phyloP scores from a whole-genome alignment of 1,140 invertebrate species.

The Drosophila littoralis region DNA sequence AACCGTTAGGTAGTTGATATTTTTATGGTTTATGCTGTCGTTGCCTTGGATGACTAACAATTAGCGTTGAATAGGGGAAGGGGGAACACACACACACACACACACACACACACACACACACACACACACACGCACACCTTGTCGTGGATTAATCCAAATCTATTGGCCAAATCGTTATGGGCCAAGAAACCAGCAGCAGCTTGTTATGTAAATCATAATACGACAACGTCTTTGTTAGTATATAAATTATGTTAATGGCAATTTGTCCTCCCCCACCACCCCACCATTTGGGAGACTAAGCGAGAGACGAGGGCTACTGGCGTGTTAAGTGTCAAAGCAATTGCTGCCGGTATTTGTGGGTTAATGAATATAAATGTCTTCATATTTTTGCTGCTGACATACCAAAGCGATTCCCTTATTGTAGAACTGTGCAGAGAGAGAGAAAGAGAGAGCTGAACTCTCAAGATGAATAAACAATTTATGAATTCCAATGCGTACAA shows the following conservation, averaged over 20 bases:
- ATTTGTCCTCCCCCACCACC: constrained; percentile 38
- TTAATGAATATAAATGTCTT: constrained; percentile 72
- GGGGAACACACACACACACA: neutral
- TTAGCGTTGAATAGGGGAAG: constrained; percentile 40
- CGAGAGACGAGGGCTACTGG: too few relatives aligned
- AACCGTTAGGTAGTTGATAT: constrained; percentile 26
- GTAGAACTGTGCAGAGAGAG: neutral
- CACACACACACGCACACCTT: constrained; percentile 9
- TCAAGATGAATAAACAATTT: constrained; percentile 21
- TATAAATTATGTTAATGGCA: constrained; percentile 78
- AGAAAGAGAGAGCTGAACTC: neutral
- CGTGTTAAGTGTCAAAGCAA: constrained; percentile 17
- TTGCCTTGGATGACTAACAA: constrained; percentile 52
- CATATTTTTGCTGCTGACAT: constrained; percentile 17
- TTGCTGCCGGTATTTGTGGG: constrained; percentile 37
- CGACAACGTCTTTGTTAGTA: constrained; percentile 25
- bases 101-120: neutral
- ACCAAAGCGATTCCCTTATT: constrained; percentile 1
- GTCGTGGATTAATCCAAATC: constrained; percentile 45
- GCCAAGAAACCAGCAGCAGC: constrained; percentile 1
- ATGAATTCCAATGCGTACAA: constrained; percentile 3
- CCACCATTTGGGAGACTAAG: too few relatives aligned
- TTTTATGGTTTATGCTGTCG: constrained; percentile 41
- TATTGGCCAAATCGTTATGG: constrained; percentile 48
- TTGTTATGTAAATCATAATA: constrained; percentile 39